Base-by-base conservation (phyloP, 2,113 vertebrate genomes). In the Ahaetulla prasina region DNA sequence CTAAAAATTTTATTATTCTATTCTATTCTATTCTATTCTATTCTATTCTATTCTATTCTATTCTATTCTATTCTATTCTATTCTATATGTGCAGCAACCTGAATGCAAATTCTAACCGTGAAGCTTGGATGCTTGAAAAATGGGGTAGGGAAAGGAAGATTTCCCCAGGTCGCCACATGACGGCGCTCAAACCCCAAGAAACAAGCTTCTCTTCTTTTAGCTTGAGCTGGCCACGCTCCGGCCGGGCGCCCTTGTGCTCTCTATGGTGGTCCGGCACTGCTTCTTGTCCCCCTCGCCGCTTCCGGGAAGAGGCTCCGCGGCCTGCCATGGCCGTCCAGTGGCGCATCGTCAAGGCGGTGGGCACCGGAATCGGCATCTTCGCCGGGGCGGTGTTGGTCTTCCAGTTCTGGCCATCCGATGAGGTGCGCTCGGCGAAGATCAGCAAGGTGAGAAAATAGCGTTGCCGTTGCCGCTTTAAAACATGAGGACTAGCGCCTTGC, bases 81-180 rank as follows among this genome's bases (percentile, higher is more conserved):
- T n/a, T n/a, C n/a, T n/a, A n/a, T n/a, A 60, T 3, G 3, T 14
- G 23, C 52, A 25, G 35, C 52, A 55, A 11, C 50, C n/a, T 22
- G 18, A 39, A 11, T 25, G 39, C 43, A 14, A 45, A 7, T 8
- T 45, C 50, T 88, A 10, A 27, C 68, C 16, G 16, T 39, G 16
- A 9, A 18, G 1, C 35, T 39, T 20, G 68, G n/a, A 8, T 6
- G 1, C n/a, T 20, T 20, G 49, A 18, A 9, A 18, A n/a, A 87
- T 2, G 7, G 8, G 23, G 2, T n/a, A n/a, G 0, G 4, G 4
- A 23, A 25, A 3, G 5, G 2, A 20, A 2, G n/a, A 35, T 39
- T 68, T 80, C 7, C 35, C 9, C 7, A 39, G 2, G 7, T 2
- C 4, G 68, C 68, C 68, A 39, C 68, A 8, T 0, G 68, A 39